Evolutionary conservation across 2,797 vertebrate genomes (phyloP).

Genomic region (Tokudaia tokunoshimensis): DNA sequence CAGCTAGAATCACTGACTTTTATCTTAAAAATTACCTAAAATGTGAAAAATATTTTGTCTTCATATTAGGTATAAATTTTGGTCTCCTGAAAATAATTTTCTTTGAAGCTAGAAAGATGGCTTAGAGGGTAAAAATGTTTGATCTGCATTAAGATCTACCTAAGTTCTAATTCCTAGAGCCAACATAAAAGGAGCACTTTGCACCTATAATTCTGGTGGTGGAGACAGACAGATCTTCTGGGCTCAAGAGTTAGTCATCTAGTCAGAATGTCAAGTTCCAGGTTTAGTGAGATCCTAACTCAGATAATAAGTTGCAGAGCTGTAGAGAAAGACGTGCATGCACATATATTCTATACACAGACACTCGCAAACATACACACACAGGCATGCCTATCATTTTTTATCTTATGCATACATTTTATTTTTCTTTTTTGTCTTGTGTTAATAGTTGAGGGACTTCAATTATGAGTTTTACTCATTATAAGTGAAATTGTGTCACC

Average conservation of each 20-base stretch:
- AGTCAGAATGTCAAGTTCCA: not conserved
- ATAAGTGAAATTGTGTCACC: constrained; percentile 47
- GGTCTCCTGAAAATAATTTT: not conserved
- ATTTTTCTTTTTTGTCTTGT: not conserved
- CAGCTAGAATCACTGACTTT: not conserved
- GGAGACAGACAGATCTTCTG: not conserved
- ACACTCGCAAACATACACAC: too few species aligned
- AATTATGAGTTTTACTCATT: constrained; percentile 33
- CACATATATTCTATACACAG: not conserved
- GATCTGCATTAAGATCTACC: not conserved
- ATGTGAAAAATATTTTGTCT: not conserved
- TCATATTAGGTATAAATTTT: not conserved
- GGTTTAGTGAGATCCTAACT: not conserved
- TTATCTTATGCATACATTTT: not conserved
- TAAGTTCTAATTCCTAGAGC: too few species aligned
- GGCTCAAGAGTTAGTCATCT: too few species aligned
- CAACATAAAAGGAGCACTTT: too few species aligned
- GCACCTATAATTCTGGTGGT: not conserved
- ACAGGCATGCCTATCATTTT: not conserved
- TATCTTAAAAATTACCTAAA: not conserved
- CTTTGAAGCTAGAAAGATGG: not conserved
- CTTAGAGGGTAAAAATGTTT: not conserved
- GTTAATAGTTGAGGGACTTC: constrained; percentile 19
- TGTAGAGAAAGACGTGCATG: not conserved
- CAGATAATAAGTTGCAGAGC: not conserved